Percentiles rank a stretch among this genome's conserved stretches.
These are phyloP conservation scores for Alaudala cheleensis DNA, from an alignment of 2,113 vertebrate genomes.

Conservation along the genomic window DNA sequence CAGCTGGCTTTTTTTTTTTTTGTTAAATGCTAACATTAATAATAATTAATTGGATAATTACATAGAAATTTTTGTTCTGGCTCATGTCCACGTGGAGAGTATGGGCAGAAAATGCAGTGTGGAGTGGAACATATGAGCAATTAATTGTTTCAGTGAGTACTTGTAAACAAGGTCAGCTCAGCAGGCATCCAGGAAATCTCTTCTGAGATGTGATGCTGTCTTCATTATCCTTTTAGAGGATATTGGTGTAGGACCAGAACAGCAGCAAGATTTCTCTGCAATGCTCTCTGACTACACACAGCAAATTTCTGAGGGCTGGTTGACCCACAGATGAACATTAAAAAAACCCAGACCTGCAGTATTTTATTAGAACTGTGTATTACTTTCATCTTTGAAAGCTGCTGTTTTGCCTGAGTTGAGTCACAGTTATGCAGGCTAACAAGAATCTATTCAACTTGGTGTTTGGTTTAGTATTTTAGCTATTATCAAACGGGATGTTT, in stretches of 20 bases:
- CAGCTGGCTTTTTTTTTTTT: not conserved
- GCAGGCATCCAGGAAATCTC: not conserved
- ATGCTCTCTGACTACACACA: not conserved
- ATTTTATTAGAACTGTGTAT: not conserved
- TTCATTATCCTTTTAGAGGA: slow-evolving; percentile 2
- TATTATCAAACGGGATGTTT: not conserved
- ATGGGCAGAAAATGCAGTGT: slow-evolving; percentile 3
- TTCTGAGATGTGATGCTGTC: slow-evolving; percentile 37
- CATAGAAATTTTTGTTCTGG: not conserved
- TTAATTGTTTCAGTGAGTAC: slow-evolving; percentile 1
- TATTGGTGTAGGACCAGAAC: not conserved
- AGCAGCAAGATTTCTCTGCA: not conserved
- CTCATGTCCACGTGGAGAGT: not conserved
- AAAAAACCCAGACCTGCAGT: not conserved
- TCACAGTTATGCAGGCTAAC: not conserved
- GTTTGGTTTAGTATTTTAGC: not conserved
- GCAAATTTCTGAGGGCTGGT: not conserved
- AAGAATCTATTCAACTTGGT: not conserved
- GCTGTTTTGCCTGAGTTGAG: not conserved
- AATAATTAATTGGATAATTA: slow-evolving; percentile 21
- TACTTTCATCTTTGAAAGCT: not conserved
- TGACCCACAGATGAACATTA: not conserved
- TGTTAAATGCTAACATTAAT: slow-evolving; percentile 15
- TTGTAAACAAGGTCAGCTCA: slow-evolving; percentile 30
- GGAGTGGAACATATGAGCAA: not conserved